These are phyloP conservation scores for Cassiopea andromeda DNA, from an alignment of 30 jellyfish, hydroid and myxozoan genomes.

Conservation along the genomic window DNA sequence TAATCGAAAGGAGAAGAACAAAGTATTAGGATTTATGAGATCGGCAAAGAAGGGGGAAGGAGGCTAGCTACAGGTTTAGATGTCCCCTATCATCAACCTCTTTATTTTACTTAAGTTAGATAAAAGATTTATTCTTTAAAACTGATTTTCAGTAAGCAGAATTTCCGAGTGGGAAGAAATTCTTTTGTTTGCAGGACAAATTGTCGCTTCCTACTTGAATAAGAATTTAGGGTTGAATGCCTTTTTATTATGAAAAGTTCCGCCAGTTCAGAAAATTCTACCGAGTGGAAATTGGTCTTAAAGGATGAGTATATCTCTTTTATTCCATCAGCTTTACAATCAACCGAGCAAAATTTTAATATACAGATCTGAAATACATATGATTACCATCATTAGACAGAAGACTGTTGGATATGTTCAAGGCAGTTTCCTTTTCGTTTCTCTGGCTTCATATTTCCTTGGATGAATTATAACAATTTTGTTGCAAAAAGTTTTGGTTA, in stretches of 20 bases:
- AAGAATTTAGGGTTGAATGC: conserved; percentile 16
- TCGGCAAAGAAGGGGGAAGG: neutral
- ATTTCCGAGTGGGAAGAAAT: neutral
- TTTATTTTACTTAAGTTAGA: neutral
- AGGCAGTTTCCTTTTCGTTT: neutral
- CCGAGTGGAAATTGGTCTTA: conserved; percentile 18
- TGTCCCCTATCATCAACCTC: neutral
- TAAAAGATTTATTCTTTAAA: neutral
- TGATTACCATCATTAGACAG: conserved; percentile 9
- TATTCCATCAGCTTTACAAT: conserved; percentile 10
- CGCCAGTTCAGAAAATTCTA: neutral
- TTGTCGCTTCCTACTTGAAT: neutral
- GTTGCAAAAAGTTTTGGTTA: neutral
- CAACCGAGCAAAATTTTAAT: neutral
- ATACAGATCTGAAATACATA: conserved; percentile 13
- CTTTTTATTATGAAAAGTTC: neutral
- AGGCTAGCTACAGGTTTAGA: neutral
- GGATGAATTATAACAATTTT: neutral
- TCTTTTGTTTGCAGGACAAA: neutral
- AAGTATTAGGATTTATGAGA: neutral
- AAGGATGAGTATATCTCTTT: conserved; percentile 1
- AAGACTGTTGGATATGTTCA: neutral
- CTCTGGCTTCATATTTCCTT: conserved; percentile 2
- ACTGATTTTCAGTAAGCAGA: neutral
- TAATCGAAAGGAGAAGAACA: neutral